A percentile compares a stretch with the other conserved stretches of the same genome.
These are phyloP conservation scores for Microchrysa polita DNA, from an alignment of 2,888 invertebrate species.

Conservation along the genomic window DNA sequence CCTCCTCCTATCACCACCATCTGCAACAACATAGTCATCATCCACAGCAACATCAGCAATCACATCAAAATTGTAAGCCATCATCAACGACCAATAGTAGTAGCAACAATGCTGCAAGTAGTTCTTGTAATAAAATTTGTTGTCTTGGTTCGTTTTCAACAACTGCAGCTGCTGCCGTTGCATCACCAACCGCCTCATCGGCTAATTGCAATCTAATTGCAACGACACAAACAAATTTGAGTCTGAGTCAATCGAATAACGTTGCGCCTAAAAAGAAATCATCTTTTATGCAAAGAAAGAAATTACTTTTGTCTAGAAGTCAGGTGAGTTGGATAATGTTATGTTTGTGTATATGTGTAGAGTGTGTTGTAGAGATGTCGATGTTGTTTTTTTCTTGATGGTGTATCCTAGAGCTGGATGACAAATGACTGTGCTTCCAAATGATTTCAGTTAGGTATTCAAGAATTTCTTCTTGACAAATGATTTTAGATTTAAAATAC, in stretches of 20 bases:
- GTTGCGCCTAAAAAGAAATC: conserved; percentile 58
- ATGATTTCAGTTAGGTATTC: no score
- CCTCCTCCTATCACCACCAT: background rate
- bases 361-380: background rate
- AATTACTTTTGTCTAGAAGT: conserved; percentile 63
- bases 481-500: no score
- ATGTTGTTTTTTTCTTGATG: background rate
- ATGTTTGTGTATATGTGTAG: no score
- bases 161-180: conserved; percentile 48
- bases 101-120: background rate
- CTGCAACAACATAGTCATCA: no score
- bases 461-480: no score
- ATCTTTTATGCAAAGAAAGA: conserved; percentile 62
- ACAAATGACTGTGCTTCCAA: no score
- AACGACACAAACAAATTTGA: conserved; percentile 39
- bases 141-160: conserved; percentile 52
- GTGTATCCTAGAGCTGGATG: no score
- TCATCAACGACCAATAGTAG: conserved; percentile 8
- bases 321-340: conserved; percentile 66
- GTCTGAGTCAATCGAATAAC: conserved; percentile 37
- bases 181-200: conserved; percentile 48
- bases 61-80: conserved; percentile 15
- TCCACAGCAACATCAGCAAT: conserved; percentile 7
- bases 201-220: conserved; percentile 49
- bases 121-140: conserved; percentile 53